Conservation (phyloP, 2,113 vertebrate species). For the Ageneiosus marmoratus region DNA sequence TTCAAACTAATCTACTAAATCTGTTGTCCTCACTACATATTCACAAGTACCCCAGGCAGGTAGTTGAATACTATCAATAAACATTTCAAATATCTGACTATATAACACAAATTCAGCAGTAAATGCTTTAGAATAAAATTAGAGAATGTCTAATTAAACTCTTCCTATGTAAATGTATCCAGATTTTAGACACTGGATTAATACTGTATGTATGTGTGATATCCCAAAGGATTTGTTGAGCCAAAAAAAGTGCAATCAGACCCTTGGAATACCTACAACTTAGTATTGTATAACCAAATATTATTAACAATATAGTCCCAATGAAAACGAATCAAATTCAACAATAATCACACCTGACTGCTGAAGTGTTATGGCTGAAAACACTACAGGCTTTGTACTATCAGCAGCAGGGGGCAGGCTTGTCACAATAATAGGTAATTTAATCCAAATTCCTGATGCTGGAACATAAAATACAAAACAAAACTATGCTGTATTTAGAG, state of each 20-base stretch:
- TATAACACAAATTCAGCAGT: not conserved
- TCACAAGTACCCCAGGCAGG: not conserved
- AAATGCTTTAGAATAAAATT: not conserved
- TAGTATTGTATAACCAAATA: not conserved
- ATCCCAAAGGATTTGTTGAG: too few species aligned
- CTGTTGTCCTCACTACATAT: too few species aligned
- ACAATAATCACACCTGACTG: not conserved
- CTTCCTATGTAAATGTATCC: not conserved
- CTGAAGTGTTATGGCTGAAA: not conserved
- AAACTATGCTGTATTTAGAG: too few species aligned
- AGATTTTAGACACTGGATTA: not conserved
- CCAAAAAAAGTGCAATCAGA: not conserved
- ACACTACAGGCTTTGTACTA: not conserved
- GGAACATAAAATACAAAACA: not conserved
- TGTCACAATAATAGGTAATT: not conserved
- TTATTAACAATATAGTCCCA: not conserved
- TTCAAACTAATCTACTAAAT: too few species aligned
- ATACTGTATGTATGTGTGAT: not conserved
- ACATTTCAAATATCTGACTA: not conserved
- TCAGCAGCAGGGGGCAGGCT: not conserved
- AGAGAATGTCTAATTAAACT: not conserved
- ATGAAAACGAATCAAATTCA: not conserved
- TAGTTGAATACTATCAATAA: not conserved
- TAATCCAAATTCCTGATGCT: not conserved
- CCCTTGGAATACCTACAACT: not conserved